Evolutionary conservation across 2,113 vertebrate genomes (phyloP).

Genomic region (Turnix velox): DNA sequence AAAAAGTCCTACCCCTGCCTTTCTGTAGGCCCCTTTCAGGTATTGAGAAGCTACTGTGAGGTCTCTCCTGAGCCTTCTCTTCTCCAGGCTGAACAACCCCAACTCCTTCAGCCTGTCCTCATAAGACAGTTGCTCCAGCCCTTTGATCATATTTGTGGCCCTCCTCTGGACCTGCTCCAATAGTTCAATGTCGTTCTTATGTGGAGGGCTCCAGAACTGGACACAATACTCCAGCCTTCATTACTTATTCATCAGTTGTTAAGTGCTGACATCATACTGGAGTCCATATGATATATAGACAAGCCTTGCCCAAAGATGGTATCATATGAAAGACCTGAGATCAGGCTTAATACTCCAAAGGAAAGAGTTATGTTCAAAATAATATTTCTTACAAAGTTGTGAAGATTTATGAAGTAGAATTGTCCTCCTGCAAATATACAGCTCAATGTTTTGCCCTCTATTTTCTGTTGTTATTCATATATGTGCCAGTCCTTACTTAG

Average conservation of each 20-base stretch:
- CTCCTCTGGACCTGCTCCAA: no score
- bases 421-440: not conserved
- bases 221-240: no score
- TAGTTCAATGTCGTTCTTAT: no score
- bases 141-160: no score
- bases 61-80: no score
- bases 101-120: no score
- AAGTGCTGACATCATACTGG: not conserved
- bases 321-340: not conserved
- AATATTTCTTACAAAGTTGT: not conserved
- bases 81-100: no score
- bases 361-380: not conserved
- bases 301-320: not conserved
- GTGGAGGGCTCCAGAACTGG: no score
- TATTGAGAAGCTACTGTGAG: no score
- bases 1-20: no score
- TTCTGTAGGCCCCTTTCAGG: no score
- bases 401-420: not conserved
- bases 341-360: not conserved
- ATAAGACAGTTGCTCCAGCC: no score
- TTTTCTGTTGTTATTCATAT: not conserved
- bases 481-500: not conserved
- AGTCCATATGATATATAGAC: not conserved
- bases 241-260: not conserved
- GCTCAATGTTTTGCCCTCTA: not conserved